A percentile compares a stretch with the other conserved stretches of the same genome.
Evolutionary conservation across 1,140 invertebrate genomes (phyloP).

Genomic region (Bombus sibiricus): DNA sequence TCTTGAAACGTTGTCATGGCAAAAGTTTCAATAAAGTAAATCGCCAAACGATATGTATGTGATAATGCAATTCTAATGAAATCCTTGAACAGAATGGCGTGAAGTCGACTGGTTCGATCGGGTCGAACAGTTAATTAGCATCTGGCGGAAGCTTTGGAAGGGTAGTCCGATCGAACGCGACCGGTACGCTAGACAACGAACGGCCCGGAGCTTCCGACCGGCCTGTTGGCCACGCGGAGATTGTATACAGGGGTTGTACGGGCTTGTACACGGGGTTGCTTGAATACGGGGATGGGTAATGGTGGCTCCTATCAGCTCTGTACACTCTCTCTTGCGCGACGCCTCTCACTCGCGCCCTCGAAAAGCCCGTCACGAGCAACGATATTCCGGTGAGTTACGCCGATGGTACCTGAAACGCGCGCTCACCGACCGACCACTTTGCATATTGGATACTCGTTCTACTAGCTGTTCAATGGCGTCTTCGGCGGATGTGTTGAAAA

Average conservation of each 20-base stretch:
- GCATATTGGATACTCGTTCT: constrained; percentile 57
- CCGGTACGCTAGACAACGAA: constrained; percentile 42
- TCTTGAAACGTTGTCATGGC: not conserved
- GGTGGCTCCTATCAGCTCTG: constrained; percentile 66
- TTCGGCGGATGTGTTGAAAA: constrained; percentile 9
- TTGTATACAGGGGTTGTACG: constrained; percentile 62
- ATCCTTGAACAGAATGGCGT: not conserved
- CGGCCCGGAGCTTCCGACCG: constrained; percentile 27
- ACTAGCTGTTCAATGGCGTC: constrained; percentile 18
- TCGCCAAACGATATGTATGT: not conserved
- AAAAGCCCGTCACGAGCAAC: constrained; percentile 50
- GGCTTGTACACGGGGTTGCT: constrained; percentile 26
- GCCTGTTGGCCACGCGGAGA: constrained; percentile 49
- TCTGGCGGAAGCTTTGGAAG: constrained; percentile 14
- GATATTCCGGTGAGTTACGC: constrained; percentile 58
- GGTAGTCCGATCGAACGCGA: constrained; percentile 45
- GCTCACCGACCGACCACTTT: constrained; percentile 52
- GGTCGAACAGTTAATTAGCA: constrained; percentile 29
- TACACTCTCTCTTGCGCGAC: constrained; percentile 49
- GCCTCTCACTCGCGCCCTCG: not conserved
- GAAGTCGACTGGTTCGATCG: not conserved
- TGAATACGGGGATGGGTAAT: constrained; percentile 65
- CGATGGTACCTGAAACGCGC: constrained; percentile 45
- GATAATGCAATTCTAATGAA: too few relatives aligned
- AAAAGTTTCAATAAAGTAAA: not conserved